These are phyloP conservation scores for Belonocnema kinseyi DNA, from an alignment of 1,140 invertebrate species.

Conservation along the genomic window DNA sequence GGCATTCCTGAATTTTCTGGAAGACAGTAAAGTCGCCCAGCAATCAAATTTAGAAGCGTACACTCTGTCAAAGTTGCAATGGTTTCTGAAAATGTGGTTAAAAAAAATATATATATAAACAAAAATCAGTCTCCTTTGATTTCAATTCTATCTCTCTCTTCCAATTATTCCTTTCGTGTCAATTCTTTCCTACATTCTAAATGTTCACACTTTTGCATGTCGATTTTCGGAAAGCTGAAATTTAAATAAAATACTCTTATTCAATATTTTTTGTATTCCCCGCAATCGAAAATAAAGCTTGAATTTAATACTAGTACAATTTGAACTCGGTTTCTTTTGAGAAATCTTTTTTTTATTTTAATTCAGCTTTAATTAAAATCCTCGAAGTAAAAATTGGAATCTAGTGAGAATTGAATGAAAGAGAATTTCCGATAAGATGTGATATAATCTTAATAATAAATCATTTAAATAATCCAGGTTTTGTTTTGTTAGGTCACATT, in stretches of 20 bases:
- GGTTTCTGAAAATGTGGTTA: constrained; percentile 28
- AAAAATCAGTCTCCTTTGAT: constrained; percentile 13
- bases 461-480: constrained; percentile 47
- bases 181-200: neutral
- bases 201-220: no score
- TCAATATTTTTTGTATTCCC: no score
- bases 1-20: no score
- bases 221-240: no score
- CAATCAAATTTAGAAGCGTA: neutral
- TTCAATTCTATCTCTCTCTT: neutral
- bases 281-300: neutral
- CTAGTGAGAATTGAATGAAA: neutral
- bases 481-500: constrained; percentile 61
- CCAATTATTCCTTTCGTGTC: neutral
- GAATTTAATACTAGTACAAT: neutral
- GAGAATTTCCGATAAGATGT: neutral
- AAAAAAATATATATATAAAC: neutral
- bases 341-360: neutral
- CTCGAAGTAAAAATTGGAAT: neutral
- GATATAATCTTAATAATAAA: neutral
- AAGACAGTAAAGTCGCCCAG: neutral
- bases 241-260: no score
- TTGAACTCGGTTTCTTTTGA: neutral
- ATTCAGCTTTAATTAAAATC: neutral
- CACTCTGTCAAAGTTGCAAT: constrained; percentile 29